Evolutionary conservation across 2,888 invertebrate genomes (phyloP).

Genomic region (Pharmacophagus antenor): DNA sequence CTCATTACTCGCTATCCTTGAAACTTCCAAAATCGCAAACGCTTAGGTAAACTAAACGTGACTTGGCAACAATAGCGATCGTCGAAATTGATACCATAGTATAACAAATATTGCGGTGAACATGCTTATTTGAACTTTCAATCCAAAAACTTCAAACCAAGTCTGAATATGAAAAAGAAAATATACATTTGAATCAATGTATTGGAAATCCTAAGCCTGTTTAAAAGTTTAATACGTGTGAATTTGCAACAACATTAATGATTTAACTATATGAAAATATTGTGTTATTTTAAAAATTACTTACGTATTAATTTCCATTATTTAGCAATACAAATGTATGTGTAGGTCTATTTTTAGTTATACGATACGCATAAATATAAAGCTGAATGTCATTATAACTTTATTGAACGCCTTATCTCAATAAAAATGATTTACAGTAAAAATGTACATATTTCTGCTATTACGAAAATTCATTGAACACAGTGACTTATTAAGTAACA

Average conservation of each 20-base stretch:
- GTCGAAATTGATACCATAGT: conserved; percentile 37
- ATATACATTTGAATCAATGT: conserved; percentile 29
- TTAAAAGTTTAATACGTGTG: background rate
- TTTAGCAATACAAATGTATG: conserved; percentile 40
- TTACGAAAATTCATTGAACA: background rate
- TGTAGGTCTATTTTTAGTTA: conserved; percentile 42
- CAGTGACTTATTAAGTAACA: too few relatives aligned
- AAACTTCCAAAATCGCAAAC: conserved; percentile 47
- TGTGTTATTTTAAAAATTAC: background rate
- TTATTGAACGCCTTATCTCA: conserved; percentile 41
- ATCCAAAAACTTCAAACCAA: conserved; percentile 20
- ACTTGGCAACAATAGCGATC: conserved; percentile 62
- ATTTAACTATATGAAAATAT: background rate
- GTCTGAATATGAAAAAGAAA: conserved; percentile 1
- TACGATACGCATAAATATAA: conserved; percentile 40
- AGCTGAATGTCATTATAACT: conserved; percentile 46
- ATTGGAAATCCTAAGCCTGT: conserved; percentile 26
- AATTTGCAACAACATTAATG: background rate
- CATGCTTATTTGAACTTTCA: conserved; percentile 25
- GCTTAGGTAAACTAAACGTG: conserved; percentile 50
- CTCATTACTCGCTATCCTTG: conserved; percentile 40
- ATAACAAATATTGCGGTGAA: conserved; percentile 35
- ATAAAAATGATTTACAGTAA: conserved; percentile 45
- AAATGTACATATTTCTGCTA: background rate
- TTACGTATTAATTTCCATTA: background rate